phyloP scores from a whole-genome alignment of 2,888 invertebrate genomes.

The Leuctra nigra region DNA sequence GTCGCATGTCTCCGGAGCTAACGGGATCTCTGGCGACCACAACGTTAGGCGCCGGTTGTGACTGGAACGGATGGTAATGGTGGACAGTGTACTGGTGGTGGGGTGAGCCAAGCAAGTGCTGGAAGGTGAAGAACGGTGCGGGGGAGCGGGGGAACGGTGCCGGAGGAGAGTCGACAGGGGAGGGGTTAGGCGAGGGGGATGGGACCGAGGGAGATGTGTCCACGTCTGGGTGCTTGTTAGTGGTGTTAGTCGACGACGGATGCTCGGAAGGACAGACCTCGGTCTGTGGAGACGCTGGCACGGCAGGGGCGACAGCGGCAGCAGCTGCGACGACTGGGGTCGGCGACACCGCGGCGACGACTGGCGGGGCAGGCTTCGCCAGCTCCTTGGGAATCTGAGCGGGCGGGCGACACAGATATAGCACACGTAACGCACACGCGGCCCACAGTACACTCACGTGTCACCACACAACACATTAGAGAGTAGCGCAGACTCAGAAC shows the following conservation, averaged over 20 bases:
- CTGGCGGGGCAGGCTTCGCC: conserved; percentile 39
- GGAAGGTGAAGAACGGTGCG: conserved; percentile 7
- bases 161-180: conserved; percentile 35
- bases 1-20: conserved; percentile 17
- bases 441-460: no score
- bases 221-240: not conserved
- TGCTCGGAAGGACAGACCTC: no score
- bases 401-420: conserved; percentile 27
- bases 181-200: not conserved
- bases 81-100: conserved; percentile 37
- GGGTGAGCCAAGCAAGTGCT: conserved; percentile 1
- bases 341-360: conserved; percentile 34
- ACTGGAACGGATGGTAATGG: conserved; percentile 20
- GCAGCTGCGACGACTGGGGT: conserved; percentile 32
- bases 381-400: conserved; percentile 53
- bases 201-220: not conserved
- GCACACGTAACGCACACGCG: conserved; percentile 25
- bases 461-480: conserved; percentile 2
- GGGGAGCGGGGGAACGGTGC: conserved; percentile 30
- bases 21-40: conserved; percentile 25
- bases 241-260: not conserved
- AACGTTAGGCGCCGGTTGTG: conserved; percentile 25
- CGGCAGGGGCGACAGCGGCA: no score
- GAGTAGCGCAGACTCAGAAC: no score
- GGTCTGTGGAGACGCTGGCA: no score